A percentile compares a stretch with the other conserved stretches of the same genome.
Evolutionary conservation across 1,140 invertebrate species (phyloP).

Genomic region (Mizuhopecten yessoensis): DNA sequence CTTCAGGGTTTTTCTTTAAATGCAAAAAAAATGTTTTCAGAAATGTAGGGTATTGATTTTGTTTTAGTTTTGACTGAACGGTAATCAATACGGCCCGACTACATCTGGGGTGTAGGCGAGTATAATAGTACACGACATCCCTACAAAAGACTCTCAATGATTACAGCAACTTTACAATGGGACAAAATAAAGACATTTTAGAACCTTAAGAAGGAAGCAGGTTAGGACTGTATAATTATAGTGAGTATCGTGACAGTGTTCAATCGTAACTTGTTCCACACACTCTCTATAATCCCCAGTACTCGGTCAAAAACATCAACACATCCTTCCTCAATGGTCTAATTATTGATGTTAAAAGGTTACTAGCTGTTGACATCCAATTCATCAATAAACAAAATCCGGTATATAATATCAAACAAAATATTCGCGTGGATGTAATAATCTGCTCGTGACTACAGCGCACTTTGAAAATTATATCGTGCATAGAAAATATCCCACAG

Average conservation of each 20-base stretch:
- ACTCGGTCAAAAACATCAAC: background rate
- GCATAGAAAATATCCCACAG: no score
- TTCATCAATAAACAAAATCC: background rate
- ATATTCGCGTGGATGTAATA: no score
- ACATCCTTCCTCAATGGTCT: background rate
- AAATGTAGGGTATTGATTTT: slow-evolving; percentile 1
- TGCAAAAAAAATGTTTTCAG: background rate
- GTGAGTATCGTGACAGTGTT: background rate
- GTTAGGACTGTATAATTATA: background rate
- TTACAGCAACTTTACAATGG: slow-evolving; percentile 6
- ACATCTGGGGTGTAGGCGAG: background rate
- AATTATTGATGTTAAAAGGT: background rate
- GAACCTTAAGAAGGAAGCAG: slow-evolving; percentile 3
- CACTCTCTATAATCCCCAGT: background rate
- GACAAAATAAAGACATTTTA: background rate
- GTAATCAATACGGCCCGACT: background rate
- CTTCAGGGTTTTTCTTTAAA: background rate
- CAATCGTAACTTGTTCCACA: background rate
- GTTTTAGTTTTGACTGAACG: background rate
- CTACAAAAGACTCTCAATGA: background rate
- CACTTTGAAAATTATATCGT: no score
- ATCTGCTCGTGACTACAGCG: background rate
- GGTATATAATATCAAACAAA: background rate
- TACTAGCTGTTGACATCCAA: background rate
- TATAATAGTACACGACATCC: slow-evolving; percentile 5